Evolutionary conservation across 2,797 vertebrate species (phyloP).

Genomic region (Danio jaintianensis): DNA sequence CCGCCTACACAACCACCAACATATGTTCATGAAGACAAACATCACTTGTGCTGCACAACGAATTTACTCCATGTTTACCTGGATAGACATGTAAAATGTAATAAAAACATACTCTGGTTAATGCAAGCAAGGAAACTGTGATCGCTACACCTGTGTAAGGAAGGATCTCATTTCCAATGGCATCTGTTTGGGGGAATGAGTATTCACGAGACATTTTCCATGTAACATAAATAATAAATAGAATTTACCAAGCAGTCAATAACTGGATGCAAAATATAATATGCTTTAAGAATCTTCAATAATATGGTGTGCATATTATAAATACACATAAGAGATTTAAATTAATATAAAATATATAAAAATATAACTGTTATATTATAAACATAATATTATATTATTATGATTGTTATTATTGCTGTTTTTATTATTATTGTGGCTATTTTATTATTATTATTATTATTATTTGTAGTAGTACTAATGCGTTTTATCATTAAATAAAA

Average conservation of each 20-base stretch:
- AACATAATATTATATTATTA: too few relatives aligned
- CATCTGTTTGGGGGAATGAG: too few relatives aligned
- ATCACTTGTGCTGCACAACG: slow-evolving; percentile 19
- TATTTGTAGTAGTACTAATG: background rate
- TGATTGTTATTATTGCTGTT: too few relatives aligned
- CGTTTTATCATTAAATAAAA: background rate
- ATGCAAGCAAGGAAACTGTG: background rate
- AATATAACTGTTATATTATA: too few relatives aligned
- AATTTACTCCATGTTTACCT: slow-evolving; percentile 30
- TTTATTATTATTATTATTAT: too few relatives aligned
- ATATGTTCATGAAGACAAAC: slow-evolving; percentile 48
- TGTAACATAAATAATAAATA: background rate
- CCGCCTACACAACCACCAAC: slow-evolving; percentile 46
- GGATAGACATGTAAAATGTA: background rate
- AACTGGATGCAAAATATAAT: too few relatives aligned
- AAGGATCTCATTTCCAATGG: slow-evolving; percentile 13
- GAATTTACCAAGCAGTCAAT: too few relatives aligned
- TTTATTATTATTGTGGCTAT: too few relatives aligned
- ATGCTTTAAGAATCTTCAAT: too few relatives aligned
- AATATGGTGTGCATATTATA: too few relatives aligned
- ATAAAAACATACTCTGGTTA: background rate
- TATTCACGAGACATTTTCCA: background rate
- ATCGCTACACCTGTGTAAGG: background rate
- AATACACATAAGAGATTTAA: too few relatives aligned
- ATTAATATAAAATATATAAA: background rate